These are phyloP conservation scores for Pocillopora meandrina DNA, from an alignment of 92 coral and sea anemone species.

Conservation along the genomic window DNA sequence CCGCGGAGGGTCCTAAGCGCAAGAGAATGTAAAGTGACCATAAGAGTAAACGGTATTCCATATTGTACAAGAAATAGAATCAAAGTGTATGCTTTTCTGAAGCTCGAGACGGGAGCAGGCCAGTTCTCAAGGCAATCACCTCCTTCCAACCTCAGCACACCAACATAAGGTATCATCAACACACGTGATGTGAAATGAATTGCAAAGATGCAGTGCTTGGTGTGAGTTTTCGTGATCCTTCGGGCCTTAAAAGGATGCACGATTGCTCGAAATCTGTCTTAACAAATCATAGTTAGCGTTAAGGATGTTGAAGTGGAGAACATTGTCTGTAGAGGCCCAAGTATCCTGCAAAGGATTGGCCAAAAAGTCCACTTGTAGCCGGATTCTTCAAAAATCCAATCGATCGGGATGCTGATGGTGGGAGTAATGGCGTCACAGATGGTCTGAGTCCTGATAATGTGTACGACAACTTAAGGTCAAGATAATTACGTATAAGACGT, in stretches of 20 bases:
- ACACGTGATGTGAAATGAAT: slow-evolving; percentile 47
- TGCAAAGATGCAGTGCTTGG: slow-evolving; percentile 39
- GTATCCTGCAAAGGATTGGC: slow-evolving; percentile 53
- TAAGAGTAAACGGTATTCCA: slow-evolving; percentile 63
- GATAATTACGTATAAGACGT: slow-evolving; percentile 44
- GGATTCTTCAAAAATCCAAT: slow-evolving; percentile 64
- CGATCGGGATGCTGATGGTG: slow-evolving; percentile 79
- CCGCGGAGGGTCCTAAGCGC: slow-evolving; percentile 54
- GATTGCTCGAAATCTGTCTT: slow-evolving; percentile 78
- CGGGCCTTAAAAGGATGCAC: slow-evolving; percentile 75
- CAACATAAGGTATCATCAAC: slow-evolving; percentile 64
- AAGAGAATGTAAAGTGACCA: slow-evolving; percentile 62
- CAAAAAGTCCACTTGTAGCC: slow-evolving; percentile 68
- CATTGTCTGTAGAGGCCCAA: slow-evolving; percentile 82
- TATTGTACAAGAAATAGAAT: slow-evolving; percentile 71
- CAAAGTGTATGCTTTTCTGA: slow-evolving; percentile 72
- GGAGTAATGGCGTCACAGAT: slow-evolving; percentile 79
- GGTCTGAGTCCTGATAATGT: slow-evolving; percentile 51
- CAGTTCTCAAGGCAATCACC: slow-evolving; percentile 68
- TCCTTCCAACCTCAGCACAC: slow-evolving; percentile 54
- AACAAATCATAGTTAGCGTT: slow-evolving; percentile 67
- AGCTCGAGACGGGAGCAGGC: slow-evolving; percentile 58
- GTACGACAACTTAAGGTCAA: slow-evolving; percentile 65
- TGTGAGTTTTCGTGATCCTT: slow-evolving; percentile 43
- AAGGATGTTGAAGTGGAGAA: slow-evolving; percentile 71